Base-by-base conservation (phyloP, 1,140 invertebrate species). In the Stegodyphus dumicola region DNA sequence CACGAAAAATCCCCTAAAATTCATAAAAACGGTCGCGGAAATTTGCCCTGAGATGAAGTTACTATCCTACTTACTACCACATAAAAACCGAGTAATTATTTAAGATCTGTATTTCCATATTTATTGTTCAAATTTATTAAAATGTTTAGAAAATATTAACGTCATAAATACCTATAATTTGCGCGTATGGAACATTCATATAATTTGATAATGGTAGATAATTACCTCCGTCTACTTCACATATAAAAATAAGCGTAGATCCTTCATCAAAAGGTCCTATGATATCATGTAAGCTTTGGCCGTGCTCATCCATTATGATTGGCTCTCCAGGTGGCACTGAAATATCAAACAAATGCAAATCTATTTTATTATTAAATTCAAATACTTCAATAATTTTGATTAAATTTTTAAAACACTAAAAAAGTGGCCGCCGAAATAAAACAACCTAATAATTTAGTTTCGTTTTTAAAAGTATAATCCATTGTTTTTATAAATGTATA, bases 221-320 rank as follows among this genome's bases (percentile, higher is more conserved):
- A 33, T 33, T 88, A 88, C 88, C 88, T 54, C 88, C 87, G 48
- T 77, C 77, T 6, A 87, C 86, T 65, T 81, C 77, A 65, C 88
- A 89, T 65, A 87, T 79, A n/a, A 89, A 64, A 54, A 18, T 74
- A 9, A 89, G 78, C 52, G 84, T 52, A 52, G 87, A 78, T 52
- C 88, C 88, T 87, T 89, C 88, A 86, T 89, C 88, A 73, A 84
- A 89, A 33, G 88, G 88, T 64, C 88, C 88, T 71, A 89, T 87
- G 11, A 88, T 49, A 13, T 81, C 89, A 49, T 87, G 85, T 6
- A 89, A 75, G 17, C 73, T 80, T n/a, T 87, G 85, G 10, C 88
- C 87, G 51, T 87, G 83, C 69, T 81, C 86, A 78, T 89, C 86
- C 76, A 88, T 75, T 51, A 89, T 88, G 10, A 87, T 74, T 52